Base-by-base conservation (phyloP, 2,113 vertebrate genomes). In the Neolamprologus hecqui region DNA sequence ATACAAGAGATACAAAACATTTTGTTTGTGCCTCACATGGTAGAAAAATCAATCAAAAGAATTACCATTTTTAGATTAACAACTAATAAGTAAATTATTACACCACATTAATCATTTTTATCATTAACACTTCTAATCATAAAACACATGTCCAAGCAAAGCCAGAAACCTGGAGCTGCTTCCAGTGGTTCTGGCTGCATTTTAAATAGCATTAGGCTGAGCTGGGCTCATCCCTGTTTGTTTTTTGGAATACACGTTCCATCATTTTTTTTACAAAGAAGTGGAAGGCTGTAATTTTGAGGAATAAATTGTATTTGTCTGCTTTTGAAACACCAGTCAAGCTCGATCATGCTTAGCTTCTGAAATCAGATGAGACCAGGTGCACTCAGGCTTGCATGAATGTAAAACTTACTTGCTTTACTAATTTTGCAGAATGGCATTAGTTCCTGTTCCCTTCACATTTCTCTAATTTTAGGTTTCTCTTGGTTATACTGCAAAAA, bases 41-140 rank as follows among this genome's bases (percentile, higher is more conserved):
- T 49, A 49, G 23, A 75, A 47, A 75, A 47, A 26, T 28, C 23
- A 5, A 45, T 47, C 13, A 45, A 73, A 26, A 14, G 0, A 26
- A 9, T 0, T 3, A 9, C 21, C 2, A 28, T 47, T 47, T 28
- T 47, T 47, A 5, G 1, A 47, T 75, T 1, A 12, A 19, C 1
- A 75, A 47, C 5, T 37, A 13, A n/a, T 65, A 65, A 65, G 33
- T 13, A 37, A 37, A 65, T 65, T 65, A 65, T 65, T 75, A 47
- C 4, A 17, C 42, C 42, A 47, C 42, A 75, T 47, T 28, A 75
- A 75, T 47, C 6, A 28, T 75, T 75, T 49, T 75, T 28, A 31
- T 8, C 23, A 75, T 45, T 70, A 42, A 45, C 40, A 73, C 21
- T 7, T 45, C 21, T 45, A 26, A 42, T 45, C 68, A 45, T 42